These are phyloP conservation scores for Agonopterix arenella DNA, from an alignment of 2,888 invertebrate genomes.

Conservation along the genomic window DNA sequence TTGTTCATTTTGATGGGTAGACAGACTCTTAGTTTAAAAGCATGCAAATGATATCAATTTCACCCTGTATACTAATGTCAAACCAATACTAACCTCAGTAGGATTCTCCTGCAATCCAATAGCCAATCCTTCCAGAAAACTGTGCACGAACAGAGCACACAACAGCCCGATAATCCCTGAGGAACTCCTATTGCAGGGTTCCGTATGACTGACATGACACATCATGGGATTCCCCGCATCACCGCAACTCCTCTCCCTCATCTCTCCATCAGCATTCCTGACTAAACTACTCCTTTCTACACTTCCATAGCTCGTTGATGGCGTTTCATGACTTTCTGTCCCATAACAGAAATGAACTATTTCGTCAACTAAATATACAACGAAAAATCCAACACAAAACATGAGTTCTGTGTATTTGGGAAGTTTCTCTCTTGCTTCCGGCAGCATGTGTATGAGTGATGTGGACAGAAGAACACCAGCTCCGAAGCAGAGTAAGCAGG, in stretches of 20 bases:
- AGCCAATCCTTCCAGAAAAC: conserved; percentile 87
- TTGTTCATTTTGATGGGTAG: too few relatives aligned
- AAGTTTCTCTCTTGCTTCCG: conserved; percentile 82
- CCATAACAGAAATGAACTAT: conserved; percentile 82
- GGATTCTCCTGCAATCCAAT: conserved; percentile 84
- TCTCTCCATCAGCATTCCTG: conserved; percentile 35
- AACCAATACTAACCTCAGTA: conserved; percentile 67
- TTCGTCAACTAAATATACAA: conserved; percentile 85
- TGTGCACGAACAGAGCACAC: conserved; percentile 85
- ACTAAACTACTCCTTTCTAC: conserved; percentile 45
- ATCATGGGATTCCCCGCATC: conserved; percentile 57
- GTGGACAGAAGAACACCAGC: conserved; percentile 88
- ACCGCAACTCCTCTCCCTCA: conserved; percentile 44
- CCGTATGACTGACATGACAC: conserved; percentile 82
- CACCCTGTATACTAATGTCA: too few relatives aligned
- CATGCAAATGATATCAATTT: too few relatives aligned
- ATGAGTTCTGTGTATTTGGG: conserved; percentile 79
- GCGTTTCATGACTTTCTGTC: conserved; percentile 17
- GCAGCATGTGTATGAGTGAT: conserved; percentile 86
- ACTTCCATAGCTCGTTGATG: conserved; percentile 27
- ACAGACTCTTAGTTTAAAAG: too few relatives aligned
- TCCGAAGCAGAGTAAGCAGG: conserved; percentile 86
- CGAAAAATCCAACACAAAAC: conserved; percentile 82
- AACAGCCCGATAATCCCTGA: conserved; percentile 82
- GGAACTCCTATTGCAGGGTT: conserved; percentile 79